Evolutionary conservation across 2,113 vertebrate species (phyloP).

Genomic region (Neolamprologus hecqui): DNA sequence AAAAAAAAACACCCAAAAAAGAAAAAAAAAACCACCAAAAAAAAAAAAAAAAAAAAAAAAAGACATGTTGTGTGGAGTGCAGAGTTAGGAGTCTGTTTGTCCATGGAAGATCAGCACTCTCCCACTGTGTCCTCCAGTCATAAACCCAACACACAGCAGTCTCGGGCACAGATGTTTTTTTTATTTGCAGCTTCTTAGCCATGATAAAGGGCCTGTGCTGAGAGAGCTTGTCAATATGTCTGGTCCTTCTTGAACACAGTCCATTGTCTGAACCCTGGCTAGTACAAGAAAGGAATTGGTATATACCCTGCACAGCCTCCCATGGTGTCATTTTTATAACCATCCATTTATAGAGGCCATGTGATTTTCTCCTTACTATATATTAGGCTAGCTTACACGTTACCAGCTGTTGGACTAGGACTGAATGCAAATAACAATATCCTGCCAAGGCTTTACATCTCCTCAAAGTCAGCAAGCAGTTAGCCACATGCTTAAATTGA

Average conservation of each 20-base stretch:
- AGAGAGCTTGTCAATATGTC: background rate
- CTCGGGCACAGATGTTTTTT: slow-evolving; percentile 5
- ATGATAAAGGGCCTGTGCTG: background rate
- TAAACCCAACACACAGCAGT: background rate
- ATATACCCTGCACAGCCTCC: background rate
- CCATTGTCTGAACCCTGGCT: background rate
- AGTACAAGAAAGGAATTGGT: background rate
- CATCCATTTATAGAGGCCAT: background rate
- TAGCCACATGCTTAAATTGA: background rate
- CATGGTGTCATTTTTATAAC: background rate
- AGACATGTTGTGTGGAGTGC: background rate
- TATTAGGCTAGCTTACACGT: background rate
- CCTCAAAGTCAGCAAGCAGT: background rate
- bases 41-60: too few relatives aligned
- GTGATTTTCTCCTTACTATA: background rate
- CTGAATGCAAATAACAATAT: background rate
- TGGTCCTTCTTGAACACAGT: background rate
- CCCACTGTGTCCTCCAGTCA: background rate
- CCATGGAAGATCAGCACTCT: background rate
- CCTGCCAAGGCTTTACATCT: background rate
- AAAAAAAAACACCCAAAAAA: background rate
- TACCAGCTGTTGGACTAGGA: background rate
- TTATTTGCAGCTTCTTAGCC: background rate
- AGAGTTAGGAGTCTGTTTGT: background rate
- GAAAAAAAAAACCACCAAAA: fast-evolving